Percentiles rank a stretch among this genome's conserved stretches.
phyloP scores from a whole-genome alignment of 92 coral and sea anemone species.

The Actinostola sp. region DNA sequence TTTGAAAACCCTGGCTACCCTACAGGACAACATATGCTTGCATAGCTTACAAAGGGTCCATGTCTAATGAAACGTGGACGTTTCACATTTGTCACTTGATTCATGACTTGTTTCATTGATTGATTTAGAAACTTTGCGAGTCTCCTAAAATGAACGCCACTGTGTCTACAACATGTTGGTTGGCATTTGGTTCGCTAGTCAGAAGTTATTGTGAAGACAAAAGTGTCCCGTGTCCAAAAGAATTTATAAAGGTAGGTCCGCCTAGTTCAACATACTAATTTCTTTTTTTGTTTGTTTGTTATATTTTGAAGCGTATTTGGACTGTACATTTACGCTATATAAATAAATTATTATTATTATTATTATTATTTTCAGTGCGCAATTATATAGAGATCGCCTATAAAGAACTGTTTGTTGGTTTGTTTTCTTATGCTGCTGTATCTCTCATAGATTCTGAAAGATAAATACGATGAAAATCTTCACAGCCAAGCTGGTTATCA shows the following conservation, averaged over 20 bases:
- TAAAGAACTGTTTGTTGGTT: background rate
- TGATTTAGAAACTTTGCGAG: slow-evolving; percentile 38
- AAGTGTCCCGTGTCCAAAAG: slow-evolving; percentile 22
- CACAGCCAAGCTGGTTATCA: slow-evolving; percentile 29
- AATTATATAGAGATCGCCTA: background rate
- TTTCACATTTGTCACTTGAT: background rate
- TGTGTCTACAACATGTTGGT: slow-evolving; percentile 52
- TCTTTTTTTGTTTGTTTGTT: background rate
- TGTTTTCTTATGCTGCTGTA: background rate
- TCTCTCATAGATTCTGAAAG: slow-evolving; percentile 17
- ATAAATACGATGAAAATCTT: slow-evolving; percentile 26
- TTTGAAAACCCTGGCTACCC: too few relatives aligned
- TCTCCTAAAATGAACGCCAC: slow-evolving; percentile 21
- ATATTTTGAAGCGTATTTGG: background rate
- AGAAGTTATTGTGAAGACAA: slow-evolving; percentile 18
- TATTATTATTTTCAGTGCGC: background rate
- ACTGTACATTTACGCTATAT: background rate
- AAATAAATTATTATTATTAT: too few relatives aligned
- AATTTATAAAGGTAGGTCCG: slow-evolving; percentile 16
- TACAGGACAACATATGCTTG: too few relatives aligned
- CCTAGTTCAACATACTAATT: too few relatives aligned
- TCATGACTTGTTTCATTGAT: background rate
- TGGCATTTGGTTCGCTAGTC: slow-evolving; percentile 58
- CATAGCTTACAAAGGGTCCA: too few relatives aligned
- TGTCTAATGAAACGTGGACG: too few relatives aligned